phyloP scores from a whole-genome alignment of 2,888 invertebrate species.

The Incurvaria masculella region DNA sequence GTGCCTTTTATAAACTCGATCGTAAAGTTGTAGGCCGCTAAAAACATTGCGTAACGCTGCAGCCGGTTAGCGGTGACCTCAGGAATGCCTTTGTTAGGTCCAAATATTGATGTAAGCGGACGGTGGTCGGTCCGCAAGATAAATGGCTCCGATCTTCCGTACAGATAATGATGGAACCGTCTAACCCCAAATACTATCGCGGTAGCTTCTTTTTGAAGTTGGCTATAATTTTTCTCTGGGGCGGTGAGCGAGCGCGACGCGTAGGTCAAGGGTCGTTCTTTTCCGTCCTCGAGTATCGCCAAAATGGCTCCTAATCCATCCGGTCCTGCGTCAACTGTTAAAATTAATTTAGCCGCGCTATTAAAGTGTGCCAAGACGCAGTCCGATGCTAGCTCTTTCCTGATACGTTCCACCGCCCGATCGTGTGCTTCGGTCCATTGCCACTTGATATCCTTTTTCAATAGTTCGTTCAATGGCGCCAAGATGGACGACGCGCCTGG shows the following conservation, averaged over 20 bases:
- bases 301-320: conserved; percentile 16
- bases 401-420: no score
- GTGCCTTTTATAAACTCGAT: conserved; percentile 18
- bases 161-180: no score
- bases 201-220: no score
- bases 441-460: conserved; percentile 1
- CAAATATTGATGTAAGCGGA: no score
- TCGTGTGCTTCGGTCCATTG: background rate
- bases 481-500: background rate
- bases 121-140: no score
- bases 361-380: conserved; percentile 17
- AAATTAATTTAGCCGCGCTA: conserved; percentile 13
- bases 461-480: conserved; percentile 1
- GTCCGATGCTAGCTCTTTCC: conserved; percentile 12
- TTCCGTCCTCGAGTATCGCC: conserved; percentile 10
- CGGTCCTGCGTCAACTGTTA: conserved; percentile 19
- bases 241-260: conserved; percentile 19
- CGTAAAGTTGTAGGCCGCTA: conserved; percentile 18
- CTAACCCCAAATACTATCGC: no score
- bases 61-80: no score
- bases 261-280: conserved; percentile 16
- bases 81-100: no score
- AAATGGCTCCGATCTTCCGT: no score
- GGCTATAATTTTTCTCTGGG: no score
- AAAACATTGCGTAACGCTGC: conserved; percentile 18